These are phyloP conservation scores for Paramuricea clavata DNA, from an alignment of 92 coral and sea anemone species.

Conservation along the genomic window DNA sequence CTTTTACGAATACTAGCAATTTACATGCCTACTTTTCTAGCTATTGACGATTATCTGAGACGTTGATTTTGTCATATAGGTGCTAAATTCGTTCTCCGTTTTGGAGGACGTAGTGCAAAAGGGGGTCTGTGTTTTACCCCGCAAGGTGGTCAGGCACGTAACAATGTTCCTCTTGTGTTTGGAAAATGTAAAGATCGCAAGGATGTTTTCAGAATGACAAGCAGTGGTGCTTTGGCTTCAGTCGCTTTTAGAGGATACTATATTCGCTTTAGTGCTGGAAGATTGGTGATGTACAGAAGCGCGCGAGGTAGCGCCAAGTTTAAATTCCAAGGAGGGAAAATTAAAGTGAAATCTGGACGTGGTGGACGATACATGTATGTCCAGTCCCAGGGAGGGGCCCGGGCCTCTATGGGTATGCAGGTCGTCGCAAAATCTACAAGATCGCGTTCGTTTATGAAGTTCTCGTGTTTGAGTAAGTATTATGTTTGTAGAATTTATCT, in stretches of 20 bases:
- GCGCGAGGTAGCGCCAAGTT: background rate
- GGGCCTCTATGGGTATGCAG: background rate
- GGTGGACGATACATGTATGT: background rate
- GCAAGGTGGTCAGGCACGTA: background rate
- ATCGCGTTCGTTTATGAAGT: conserved; percentile 2
- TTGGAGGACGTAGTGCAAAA: background rate
- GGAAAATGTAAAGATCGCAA: background rate
- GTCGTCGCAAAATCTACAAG: background rate
- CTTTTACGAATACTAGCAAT: too few relatives aligned
- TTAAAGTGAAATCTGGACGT: background rate
- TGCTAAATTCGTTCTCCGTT: background rate
- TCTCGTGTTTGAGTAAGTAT: background rate
- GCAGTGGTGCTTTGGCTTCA: background rate
- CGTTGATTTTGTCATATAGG: background rate
- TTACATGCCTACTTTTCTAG: too few relatives aligned
- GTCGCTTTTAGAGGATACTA: background rate
- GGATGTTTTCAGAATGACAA: background rate
- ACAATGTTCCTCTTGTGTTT: conserved; percentile 1
- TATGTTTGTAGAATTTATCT: too few relatives aligned
- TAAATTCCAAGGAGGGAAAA: background rate
- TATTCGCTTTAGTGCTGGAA: background rate
- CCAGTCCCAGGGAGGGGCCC: background rate
- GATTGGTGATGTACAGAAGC: background rate
- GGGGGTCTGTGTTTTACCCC: background rate
- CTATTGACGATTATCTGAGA: background rate